Conservation (phyloP, 2,888 invertebrate genomes). For the Drosophila fulvimacula region DNA sequence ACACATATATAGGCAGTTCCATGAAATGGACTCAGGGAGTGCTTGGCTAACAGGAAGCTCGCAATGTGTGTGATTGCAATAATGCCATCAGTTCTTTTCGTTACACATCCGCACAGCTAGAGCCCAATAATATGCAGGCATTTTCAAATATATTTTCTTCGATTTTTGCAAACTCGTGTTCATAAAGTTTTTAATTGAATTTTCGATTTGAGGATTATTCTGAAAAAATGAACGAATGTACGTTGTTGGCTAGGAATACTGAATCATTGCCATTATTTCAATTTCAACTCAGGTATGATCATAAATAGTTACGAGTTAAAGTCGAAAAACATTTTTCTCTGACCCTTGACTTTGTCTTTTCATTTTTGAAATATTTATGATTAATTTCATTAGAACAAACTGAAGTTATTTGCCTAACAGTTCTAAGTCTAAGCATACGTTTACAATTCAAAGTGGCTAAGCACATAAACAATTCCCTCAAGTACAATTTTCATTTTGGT, state of each 20-base stretch:
- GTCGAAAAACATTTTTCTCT: not conserved
- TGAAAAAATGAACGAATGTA: not conserved
- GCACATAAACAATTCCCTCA: constrained; percentile 11
- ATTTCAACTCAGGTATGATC: not conserved
- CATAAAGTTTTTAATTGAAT: constrained; percentile 23
- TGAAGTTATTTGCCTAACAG: not conserved
- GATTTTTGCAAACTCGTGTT: constrained; percentile 27
- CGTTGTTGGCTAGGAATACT: not conserved
- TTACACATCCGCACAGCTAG: constrained; percentile 17
- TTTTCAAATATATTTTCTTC: constrained; percentile 51
- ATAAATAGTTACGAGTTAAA: too few relatives aligned
- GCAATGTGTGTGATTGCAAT: not conserved
- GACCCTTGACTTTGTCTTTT: too few relatives aligned
- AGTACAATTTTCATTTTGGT: constrained; percentile 13
- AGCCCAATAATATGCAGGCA: constrained; percentile 42
- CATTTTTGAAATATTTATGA: not conserved
- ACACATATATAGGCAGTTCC: not conserved
- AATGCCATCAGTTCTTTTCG: constrained; percentile 10
- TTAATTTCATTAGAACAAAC: not conserved
- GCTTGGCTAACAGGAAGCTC: constrained; percentile 3
- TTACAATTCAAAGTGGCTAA: constrained; percentile 6
- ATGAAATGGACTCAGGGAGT: not conserved
- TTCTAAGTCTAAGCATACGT: not conserved
- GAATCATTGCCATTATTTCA: not conserved
- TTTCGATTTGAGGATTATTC: not conserved